These are phyloP conservation scores for Merluccius polli DNA, from an alignment of 2,797 vertebrate genomes.

Conservation along the genomic window DNA sequence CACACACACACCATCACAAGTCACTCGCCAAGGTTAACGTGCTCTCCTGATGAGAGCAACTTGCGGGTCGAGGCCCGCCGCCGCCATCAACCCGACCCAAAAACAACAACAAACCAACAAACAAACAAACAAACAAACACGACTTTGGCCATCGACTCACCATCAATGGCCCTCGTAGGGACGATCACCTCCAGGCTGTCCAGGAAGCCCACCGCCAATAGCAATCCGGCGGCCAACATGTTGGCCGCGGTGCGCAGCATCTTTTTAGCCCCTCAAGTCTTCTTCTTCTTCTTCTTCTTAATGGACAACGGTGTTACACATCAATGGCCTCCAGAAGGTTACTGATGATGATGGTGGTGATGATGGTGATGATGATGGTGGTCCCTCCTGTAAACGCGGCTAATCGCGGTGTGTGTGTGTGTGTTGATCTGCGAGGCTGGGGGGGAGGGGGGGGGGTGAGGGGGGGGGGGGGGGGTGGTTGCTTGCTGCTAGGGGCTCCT, in stretches of 20 bases:
- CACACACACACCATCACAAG: neutral
- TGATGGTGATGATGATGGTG: constrained; percentile 33
- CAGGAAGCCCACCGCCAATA: constrained; percentile 70
- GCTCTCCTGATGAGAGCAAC: neutral
- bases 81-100: no score
- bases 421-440: constrained; percentile 27
- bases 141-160: constrained; percentile 58
- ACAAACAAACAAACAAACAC: no score
- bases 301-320: constrained; percentile 39
- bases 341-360: constrained; percentile 37
- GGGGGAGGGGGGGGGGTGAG: neutral
- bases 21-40: neutral
- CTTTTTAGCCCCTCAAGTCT: constrained; percentile 34
- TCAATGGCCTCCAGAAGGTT: constrained; percentile 56
- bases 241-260: constrained; percentile 66
- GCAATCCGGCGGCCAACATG: constrained; percentile 64
- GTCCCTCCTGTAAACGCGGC: constrained; percentile 45
- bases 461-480: no score
- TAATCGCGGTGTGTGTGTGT: constrained; percentile 7
- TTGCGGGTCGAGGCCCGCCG: no score
- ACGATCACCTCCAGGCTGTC: constrained; percentile 69
- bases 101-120: no score
- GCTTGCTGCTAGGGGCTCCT: constrained; percentile 55
- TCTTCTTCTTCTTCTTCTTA: no score
- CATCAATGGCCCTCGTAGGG: constrained; percentile 68